These are phyloP conservation scores for Hydrozoanthus gracilis DNA, from an alignment of 92 coral and sea anemone genomes.

Conservation along the genomic window DNA sequence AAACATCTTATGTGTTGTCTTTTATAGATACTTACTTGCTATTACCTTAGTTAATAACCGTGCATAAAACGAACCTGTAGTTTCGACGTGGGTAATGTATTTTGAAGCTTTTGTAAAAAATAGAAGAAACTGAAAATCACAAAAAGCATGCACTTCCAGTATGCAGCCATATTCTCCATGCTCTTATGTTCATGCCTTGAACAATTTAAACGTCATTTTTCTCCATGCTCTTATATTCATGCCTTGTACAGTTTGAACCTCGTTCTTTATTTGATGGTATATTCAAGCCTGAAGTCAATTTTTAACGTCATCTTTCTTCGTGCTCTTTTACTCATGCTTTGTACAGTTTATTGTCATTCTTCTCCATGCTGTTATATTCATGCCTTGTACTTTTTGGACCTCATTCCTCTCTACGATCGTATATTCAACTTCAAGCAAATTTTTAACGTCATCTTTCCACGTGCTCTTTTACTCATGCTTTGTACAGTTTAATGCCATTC, in stretches of 20 bases:
- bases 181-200: background rate
- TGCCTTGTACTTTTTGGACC: background rate
- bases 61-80: too few species aligned
- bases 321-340: background rate
- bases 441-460: background rate
- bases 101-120: too few species aligned
- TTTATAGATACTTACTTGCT: too few species aligned
- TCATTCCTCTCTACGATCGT: too few species aligned
- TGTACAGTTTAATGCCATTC: background rate
- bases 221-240: background rate
- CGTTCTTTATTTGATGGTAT: too few species aligned
- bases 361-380: background rate
- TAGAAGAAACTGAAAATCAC: too few species aligned
- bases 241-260: background rate
- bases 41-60: too few species aligned
- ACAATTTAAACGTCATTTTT: background rate
- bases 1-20: too few species aligned
- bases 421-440: too few species aligned
- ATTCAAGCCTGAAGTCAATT: too few species aligned
- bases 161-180: background rate
- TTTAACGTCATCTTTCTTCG: background rate
- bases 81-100: too few species aligned
- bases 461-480: background rate
- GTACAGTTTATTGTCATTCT: background rate
- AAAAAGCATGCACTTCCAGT: background rate